Evolutionary conservation across 1,140 invertebrate species (phyloP), one percentile per base, ranked within the genome.

Genomic region (Zaprionus kolodkinae): DNA sequence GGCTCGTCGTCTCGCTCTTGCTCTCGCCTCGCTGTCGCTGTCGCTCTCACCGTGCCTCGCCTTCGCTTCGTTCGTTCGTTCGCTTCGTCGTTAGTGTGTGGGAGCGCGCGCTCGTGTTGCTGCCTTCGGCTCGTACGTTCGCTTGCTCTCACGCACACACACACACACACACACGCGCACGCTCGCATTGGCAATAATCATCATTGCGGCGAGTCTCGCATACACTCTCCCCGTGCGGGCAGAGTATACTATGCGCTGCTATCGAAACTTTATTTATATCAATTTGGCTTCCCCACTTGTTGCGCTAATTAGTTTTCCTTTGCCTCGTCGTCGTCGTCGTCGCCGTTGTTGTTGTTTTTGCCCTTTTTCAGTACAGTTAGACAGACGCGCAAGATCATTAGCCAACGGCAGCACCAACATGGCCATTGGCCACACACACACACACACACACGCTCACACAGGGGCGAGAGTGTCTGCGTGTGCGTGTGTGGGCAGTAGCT

Each of bases 401-500:
- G 52, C 57, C 25, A 56, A 59, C 43, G 21, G 36, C n/a, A 17
- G 17, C 67, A 66, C 38, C 69, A 72, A 76, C 72, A 76, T 73
- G 70, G 70, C 74, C 63, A 76, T 57, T 55, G 35, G 30, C 38
- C 59, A 69, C 38, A 57, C 13, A 69, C 61, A 21, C 13, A 69
- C 61, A 21, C 21, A 21, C 21, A 21, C 21, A 21, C 21, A 21
- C 21, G 21, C 21, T 1, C 21, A 21, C 21, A 21, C 1, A 21
- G 21, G 54, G 66, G 66, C 21, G 27, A 3, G 33, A 6, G 25
- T 43, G 52, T 55, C 30, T 60, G 27, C 52, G 36, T 45, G 56
- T 36, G 17, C 11, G 52, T 43, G 57, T 73, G 75, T 77, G 75
- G 75, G 75, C 54, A 77, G 75, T 27, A 69, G 38, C 75, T 73